Conservation (phyloP, 2,888 invertebrate genomes). For the Cantharis lateralis region DNA sequence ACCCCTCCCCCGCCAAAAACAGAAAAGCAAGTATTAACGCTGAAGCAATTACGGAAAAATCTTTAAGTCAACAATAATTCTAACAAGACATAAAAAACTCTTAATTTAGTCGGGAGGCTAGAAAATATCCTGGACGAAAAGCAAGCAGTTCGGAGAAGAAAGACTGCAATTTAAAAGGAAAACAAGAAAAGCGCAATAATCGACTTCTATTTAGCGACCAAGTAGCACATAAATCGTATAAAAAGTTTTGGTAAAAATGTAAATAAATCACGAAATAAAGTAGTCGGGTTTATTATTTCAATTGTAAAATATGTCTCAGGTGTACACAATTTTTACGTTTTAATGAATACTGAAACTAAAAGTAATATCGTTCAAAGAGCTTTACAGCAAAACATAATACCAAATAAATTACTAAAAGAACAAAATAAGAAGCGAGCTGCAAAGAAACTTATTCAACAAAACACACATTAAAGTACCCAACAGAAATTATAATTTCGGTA, state of each 20-base stretch:
- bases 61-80: neutral
- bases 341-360: constrained; percentile 16
- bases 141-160: neutral
- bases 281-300: neutral
- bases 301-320: constrained; percentile 9
- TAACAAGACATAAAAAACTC: neutral
- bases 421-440: constrained; percentile 28
- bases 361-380: constrained; percentile 15
- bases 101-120: neutral
- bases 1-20: neutral
- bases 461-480: constrained; percentile 41
- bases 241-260: neutral
- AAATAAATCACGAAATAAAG: neutral
- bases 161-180: neutral
- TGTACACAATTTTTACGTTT: constrained; percentile 19
- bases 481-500: constrained; percentile 39
- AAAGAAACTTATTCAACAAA: constrained; percentile 40
- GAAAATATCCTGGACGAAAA: neutral
- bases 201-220: neutral
- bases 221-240: neutral
- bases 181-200: neutral
- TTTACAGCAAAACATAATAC: constrained; percentile 22
- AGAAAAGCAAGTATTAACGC: neutral
- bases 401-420: constrained; percentile 38
- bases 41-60: neutral